These are phyloP conservation scores for Lasiurus cinereus DNA, from an alignment of 2,113 vertebrate species.

Conservation along the genomic window DNA sequence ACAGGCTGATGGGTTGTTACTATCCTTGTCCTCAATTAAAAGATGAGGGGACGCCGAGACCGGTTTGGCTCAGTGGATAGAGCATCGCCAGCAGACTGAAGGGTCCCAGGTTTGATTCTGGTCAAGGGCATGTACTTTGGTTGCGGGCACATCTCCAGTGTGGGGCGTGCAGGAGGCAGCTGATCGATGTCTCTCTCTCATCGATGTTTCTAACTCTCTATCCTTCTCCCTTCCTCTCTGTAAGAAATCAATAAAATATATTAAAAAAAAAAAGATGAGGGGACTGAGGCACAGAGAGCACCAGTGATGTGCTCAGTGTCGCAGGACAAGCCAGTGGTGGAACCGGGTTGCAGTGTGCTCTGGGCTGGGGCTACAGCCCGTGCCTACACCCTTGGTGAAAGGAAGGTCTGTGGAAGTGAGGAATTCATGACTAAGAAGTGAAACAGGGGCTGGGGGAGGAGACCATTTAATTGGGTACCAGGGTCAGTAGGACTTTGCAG, in stretches of 20 bases:
- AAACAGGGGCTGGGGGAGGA: background rate
- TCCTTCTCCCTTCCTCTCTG: too few species aligned
- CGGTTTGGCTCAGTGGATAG: too few species aligned
- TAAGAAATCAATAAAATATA: too few species aligned
- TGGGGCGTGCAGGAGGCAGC: too few species aligned
- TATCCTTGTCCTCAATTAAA: background rate
- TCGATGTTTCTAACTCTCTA: too few species aligned
- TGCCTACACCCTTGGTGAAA: background rate
- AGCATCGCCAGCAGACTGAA: too few species aligned
- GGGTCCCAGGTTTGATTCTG: too few species aligned
- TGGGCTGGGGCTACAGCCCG: accelerated
- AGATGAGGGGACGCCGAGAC: background rate
- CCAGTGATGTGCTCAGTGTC: background rate
- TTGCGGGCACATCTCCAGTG: too few species aligned
- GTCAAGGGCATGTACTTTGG: too few species aligned
- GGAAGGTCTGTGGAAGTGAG: background rate
- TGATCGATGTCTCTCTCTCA: too few species aligned
- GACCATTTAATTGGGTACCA: background rate
- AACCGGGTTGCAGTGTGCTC: background rate
- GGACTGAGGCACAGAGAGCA: background rate
- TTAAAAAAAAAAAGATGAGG: background rate
- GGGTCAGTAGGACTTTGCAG: background rate
- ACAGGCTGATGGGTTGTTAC: background rate
- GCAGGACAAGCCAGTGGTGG: background rate
- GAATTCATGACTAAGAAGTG: too few species aligned